These are phyloP conservation scores for Idris sp. DNA, from an alignment of 1,140 invertebrate genomes.

Conservation along the genomic window DNA sequence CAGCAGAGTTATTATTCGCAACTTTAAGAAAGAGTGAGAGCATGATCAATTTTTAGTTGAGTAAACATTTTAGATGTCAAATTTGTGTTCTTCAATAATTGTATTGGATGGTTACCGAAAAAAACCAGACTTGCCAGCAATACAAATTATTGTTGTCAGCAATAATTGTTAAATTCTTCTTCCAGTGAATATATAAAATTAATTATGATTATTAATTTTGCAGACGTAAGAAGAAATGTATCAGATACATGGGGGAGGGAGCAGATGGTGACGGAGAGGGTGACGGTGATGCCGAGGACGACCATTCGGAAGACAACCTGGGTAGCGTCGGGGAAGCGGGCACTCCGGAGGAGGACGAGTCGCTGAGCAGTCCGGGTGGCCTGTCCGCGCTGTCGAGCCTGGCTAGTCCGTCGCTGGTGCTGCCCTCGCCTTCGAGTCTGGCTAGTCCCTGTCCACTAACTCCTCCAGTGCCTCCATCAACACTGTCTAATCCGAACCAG, in stretches of 20 bases:
- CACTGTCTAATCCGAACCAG: constrained; percentile 63
- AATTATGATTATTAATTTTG: no score
- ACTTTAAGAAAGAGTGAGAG: constrained; percentile 68
- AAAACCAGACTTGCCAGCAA: no score
- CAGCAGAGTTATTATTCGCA: constrained; percentile 47
- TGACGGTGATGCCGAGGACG: constrained; percentile 81
- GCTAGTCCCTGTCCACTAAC: constrained; percentile 81
- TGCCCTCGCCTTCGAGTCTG: constrained; percentile 83
- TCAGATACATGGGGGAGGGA: constrained; percentile 91
- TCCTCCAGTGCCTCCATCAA: constrained; percentile 75
- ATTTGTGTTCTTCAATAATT: no score
- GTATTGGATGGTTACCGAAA: no score
- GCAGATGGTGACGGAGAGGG: constrained; percentile 84
- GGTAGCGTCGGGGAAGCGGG: constrained; percentile 86
- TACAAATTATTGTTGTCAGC: no score
- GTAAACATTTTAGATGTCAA: constrained; percentile 55
- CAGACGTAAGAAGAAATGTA: constrained; percentile 99
- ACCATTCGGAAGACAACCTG: constrained; percentile 87
- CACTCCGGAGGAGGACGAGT: constrained; percentile 85
- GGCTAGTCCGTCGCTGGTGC: constrained; percentile 85
- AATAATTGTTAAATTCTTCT: no score
- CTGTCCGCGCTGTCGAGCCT: constrained; percentile 87
- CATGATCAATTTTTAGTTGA: constrained; percentile 68
- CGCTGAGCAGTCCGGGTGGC: constrained; percentile 87
- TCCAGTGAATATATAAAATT: no score